Conservation (phyloP, 1,140 invertebrate species). For the Adelges cooleyi region DNA sequence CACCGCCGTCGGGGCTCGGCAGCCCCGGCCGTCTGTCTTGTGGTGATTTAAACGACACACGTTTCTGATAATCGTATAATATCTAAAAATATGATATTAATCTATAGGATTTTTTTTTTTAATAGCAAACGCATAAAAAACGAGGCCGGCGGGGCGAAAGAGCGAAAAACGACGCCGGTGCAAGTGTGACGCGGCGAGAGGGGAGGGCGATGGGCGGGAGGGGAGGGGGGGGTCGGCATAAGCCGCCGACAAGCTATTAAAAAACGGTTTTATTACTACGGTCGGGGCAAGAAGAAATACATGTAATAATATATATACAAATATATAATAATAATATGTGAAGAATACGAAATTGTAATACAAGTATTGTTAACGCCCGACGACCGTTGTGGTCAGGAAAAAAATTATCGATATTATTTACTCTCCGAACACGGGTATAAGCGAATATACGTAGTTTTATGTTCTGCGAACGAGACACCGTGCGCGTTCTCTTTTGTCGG, state of each 20-base stretch:
- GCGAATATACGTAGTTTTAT: constrained; percentile 11
- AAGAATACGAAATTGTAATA: constrained; percentile 18
- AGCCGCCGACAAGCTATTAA: constrained; percentile 28
- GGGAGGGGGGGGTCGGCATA: not conserved
- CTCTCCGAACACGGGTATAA: not conserved
- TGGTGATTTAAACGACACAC: constrained; percentile 27
- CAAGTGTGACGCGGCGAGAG: too few species aligned
- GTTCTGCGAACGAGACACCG: constrained; percentile 9
- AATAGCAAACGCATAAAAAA: constrained; percentile 28
- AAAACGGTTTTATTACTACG: constrained; percentile 16
- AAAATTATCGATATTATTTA: constrained; percentile 19
- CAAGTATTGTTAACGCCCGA: constrained; percentile 19
- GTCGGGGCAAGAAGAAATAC: not conserved
- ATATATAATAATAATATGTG: too few species aligned
- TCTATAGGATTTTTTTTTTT: constrained; percentile 24
- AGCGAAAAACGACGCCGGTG: too few species aligned
- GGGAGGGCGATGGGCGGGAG: not conserved
- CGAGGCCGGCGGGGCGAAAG: too few species aligned
- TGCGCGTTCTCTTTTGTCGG: constrained; percentile 16
- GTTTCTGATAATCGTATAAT: constrained; percentile 29
- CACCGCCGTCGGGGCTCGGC: constrained; percentile 1
- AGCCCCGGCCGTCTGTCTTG: not conserved
- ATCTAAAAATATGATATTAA: constrained; percentile 28
- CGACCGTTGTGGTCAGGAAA: constrained; percentile 18
- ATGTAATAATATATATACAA: too few species aligned